Evolutionary conservation across 2,113 vertebrate species (phyloP).

Genomic region (Trematocara macrostoma): DNA sequence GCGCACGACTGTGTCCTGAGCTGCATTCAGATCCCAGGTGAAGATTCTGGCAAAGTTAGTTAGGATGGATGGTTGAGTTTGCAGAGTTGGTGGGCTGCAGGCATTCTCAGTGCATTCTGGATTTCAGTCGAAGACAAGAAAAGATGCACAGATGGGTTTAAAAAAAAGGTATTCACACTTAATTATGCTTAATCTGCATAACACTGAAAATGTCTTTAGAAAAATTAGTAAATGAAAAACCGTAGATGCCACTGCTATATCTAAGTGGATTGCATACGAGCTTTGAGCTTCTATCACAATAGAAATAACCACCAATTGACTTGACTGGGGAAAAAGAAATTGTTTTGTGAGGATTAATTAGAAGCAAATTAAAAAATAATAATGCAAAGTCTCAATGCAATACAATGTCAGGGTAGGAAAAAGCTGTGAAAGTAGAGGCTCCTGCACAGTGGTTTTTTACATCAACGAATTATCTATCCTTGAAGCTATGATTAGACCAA

Average conservation of each 20-base stretch:
- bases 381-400: neutral
- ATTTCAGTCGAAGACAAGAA: neutral
- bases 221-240: neutral
- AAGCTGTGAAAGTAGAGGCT: neutral
- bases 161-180: neutral
- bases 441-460: neutral
- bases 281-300: neutral
- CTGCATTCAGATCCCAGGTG: slow-evolving; percentile 73
- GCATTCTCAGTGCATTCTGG: slow-evolving; percentile 77
- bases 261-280: fast-evolving
- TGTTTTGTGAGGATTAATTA: neutral
- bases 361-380: neutral
- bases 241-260: neutral
- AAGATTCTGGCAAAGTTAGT: slow-evolving; percentile 75
- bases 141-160: neutral
- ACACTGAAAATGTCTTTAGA: neutral
- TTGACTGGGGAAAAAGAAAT: fast-evolving
- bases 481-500: neutral
- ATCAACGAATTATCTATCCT: neutral
- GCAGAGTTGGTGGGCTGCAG: slow-evolving; percentile 71
- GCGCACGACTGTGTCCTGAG: slow-evolving; percentile 66
- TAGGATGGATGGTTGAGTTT: slow-evolving; percentile 62
- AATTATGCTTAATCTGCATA: neutral
- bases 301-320: neutral
- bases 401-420: neutral